These are phyloP conservation scores for Entomobrya multifasciata DNA, from an alignment of 2,888 invertebrate species.

Conservation along the genomic window DNA sequence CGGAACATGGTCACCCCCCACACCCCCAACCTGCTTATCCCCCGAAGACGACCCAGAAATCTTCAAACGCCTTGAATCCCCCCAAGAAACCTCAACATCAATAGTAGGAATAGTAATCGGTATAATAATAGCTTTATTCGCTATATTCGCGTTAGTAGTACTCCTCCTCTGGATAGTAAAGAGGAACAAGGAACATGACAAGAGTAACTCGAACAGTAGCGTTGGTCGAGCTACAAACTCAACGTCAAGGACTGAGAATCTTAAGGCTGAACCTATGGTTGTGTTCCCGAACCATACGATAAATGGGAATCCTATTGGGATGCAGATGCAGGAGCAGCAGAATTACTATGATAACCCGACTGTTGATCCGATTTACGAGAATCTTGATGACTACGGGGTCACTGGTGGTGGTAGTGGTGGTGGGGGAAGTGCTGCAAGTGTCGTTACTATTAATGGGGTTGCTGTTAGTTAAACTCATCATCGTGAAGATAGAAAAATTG, in stretches of 20 bases:
- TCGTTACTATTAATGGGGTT: constrained; percentile 93
- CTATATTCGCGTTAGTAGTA: constrained; percentile 66
- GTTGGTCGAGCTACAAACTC: not conserved
- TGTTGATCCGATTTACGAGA: constrained; percentile 79
- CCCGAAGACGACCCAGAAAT: constrained; percentile 74
- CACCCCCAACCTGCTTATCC: constrained; percentile 76
- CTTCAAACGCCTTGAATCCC: constrained; percentile 55
- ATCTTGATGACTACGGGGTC: constrained; percentile 78
- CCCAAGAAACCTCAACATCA: constrained; percentile 60
- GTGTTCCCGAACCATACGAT: constrained; percentile 69
- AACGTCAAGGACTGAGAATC: constrained; percentile 53
- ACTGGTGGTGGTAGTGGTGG: no score
- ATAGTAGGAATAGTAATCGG: constrained; percentile 77
- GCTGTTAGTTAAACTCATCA: constrained; percentile 86
- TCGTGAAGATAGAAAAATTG: not conserved
- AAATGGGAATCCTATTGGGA: constrained; percentile 21
- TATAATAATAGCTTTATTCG: constrained; percentile 71
- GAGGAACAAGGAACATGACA: constrained; percentile 36
- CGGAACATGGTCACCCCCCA: constrained; percentile 76
- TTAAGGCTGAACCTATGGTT: constrained; percentile 76
- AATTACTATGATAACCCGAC: constrained; percentile 79
- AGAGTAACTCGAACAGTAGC: constrained; percentile 52
- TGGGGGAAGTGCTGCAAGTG: constrained; percentile 75
- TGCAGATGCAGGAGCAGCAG: constrained; percentile 59
- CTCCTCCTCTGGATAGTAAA: constrained; percentile 72